A percentile compares a stretch with the other conserved stretches of the same genome.
These are phyloP conservation scores for Germaria angustata DNA, from an alignment of 2,888 invertebrate species.

Conservation along the genomic window DNA sequence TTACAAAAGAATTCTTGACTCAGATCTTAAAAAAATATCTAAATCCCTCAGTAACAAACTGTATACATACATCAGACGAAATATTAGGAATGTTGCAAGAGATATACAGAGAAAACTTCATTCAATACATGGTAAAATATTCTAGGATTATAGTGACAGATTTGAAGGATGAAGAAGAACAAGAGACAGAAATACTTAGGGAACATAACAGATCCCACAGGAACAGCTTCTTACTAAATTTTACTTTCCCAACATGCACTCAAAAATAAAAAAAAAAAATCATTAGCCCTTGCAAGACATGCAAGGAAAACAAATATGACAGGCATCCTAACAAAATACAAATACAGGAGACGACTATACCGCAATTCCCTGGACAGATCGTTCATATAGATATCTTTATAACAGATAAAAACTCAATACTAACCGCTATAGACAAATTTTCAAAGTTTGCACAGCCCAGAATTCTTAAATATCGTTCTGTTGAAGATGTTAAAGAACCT, in stretches of 20 bases:
- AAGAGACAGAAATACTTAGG: neutral
- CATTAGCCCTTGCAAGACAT: conserved; percentile 8
- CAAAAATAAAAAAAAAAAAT: conserved; percentile 10
- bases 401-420: conserved; percentile 37
- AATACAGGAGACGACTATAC: neutral
- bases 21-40: neutral
- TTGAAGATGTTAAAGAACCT: too few species aligned
- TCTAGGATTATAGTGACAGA: neutral
- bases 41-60: too few species aligned
- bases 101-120: conserved; percentile 10
- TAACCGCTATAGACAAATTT: too few species aligned
- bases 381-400: conserved; percentile 29
- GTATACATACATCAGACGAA: too few species aligned
- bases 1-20: neutral
- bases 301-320: too few species aligned
- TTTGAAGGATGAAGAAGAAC: neutral
- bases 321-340: conserved; percentile 1
- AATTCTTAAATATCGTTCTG: too few species aligned
- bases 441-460: too few species aligned
- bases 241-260: conserved; percentile 28
- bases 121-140: neutral
- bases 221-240: conserved; percentile 18
- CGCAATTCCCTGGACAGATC: too few species aligned
- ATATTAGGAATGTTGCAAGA: too few species aligned
- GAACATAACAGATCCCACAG: conserved; percentile 1